Percentiles rank a stretch among this genome's conserved stretches.
phyloP scores from a whole-genome alignment of 2,888 invertebrate genomes.

The Mythimna albipuncta region DNA sequence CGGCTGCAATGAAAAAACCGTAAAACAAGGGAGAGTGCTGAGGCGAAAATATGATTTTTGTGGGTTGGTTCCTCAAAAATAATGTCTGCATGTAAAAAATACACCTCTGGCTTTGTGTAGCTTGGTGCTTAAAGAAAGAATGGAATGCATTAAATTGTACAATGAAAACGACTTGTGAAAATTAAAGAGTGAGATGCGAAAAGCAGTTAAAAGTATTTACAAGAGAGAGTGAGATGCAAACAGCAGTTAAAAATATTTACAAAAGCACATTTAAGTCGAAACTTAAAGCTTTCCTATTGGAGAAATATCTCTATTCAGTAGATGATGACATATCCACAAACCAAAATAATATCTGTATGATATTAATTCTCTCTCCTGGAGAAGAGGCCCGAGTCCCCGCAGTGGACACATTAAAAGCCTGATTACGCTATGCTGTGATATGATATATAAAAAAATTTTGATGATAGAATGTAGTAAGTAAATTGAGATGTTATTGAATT shows the following conservation, averaged over 20 bases:
- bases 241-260: not conserved
- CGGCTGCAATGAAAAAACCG: conserved; percentile 86
- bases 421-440: no score
- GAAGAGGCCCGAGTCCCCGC: no score
- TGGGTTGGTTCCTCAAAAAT: conserved; percentile 72
- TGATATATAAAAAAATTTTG: no score
- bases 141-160: conserved; percentile 41
- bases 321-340: no score
- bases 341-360: no score
- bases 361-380: no score
- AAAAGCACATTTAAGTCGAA: no score
- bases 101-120: conserved; percentile 51
- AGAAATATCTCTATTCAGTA: no score
- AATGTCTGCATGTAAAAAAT: conserved; percentile 68
- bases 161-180: conserved; percentile 26
- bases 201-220: not conserved
- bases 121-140: conserved; percentile 42
- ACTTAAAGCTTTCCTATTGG: no score
- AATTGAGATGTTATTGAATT: no score
- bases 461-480: no score
- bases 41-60: conserved; percentile 85
- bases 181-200: conserved; percentile 11
- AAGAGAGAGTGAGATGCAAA: conserved; percentile 6
- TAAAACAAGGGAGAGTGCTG: conserved; percentile 84
- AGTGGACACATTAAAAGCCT: no score